Evolutionary conservation across 2,888 invertebrate species (phyloP).

Genomic region (Alentia gelatinosa): DNA sequence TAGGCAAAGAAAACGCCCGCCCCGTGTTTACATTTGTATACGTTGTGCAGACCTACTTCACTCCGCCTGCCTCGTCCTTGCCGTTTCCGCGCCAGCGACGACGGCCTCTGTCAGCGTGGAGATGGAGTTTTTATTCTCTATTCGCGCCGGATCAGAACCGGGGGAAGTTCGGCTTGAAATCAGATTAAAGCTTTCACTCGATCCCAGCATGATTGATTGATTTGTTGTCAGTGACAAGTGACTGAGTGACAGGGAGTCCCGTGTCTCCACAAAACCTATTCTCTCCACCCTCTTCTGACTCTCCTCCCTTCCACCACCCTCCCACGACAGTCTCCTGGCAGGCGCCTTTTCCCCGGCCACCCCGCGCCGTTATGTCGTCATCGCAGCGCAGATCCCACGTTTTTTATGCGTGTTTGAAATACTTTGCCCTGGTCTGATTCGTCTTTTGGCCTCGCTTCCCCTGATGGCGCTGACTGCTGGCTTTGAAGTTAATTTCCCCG

Average conservation of each 20-base stretch:
- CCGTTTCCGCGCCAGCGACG: neutral
- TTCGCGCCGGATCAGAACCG: neutral
- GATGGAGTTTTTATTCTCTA: neutral
- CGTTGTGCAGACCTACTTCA: neutral
- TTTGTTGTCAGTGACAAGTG: neutral
- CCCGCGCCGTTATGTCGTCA: too few relatives aligned
- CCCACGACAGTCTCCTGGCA: neutral
- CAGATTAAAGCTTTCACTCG: neutral
- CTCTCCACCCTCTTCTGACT: too few relatives aligned
- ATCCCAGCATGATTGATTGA: constrained; percentile 1
- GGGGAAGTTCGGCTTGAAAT: constrained; percentile 15
- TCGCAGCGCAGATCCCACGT: neutral
- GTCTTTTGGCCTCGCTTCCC: neutral
- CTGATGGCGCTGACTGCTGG: neutral
- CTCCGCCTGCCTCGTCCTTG: neutral
- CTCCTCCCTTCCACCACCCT: neutral
- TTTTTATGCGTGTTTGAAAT: neutral
- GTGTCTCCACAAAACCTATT: too few relatives aligned
- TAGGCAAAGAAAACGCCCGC: neutral
- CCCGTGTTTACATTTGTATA: too few relatives aligned
- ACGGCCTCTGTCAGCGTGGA: neutral
- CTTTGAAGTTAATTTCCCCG: constrained; percentile 15
- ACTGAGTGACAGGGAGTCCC: too few relatives aligned
- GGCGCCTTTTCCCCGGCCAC: too few relatives aligned
- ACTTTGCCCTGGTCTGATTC: neutral